These are phyloP conservation scores for Lerista edwardsae DNA, from an alignment of 2,797 vertebrate genomes.

Conservation along the genomic window DNA sequence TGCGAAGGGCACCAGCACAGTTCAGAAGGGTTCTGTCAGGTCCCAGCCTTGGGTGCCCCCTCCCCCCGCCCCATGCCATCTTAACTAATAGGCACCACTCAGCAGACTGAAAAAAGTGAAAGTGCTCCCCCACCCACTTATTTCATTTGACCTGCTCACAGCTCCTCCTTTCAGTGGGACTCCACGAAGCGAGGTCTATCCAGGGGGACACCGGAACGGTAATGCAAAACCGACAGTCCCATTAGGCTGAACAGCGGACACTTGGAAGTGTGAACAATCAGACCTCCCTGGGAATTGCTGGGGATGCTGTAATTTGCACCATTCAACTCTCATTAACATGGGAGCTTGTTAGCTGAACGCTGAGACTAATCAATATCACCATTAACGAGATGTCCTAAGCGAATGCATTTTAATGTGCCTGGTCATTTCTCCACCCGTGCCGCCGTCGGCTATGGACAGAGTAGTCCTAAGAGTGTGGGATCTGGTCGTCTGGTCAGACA, in stretches of 20 bases:
- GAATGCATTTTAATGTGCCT: slow-evolving; percentile 67
- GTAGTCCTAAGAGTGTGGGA: neutral
- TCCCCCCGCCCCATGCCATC: too few relatives aligned
- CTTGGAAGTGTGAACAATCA: neutral
- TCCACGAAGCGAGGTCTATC: too few relatives aligned
- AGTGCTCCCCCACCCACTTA: too few relatives aligned
- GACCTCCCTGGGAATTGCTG: neutral
- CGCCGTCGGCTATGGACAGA: neutral
- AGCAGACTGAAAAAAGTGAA: too few relatives aligned
- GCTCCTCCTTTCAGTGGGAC: too few relatives aligned
- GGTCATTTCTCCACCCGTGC: slow-evolving; percentile 48
- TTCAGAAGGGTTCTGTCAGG: too few relatives aligned
- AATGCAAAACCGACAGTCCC: neutral
- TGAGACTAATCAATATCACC: slow-evolving; percentile 78
- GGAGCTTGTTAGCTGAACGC: slow-evolving; percentile 73
- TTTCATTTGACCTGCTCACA: too few relatives aligned
- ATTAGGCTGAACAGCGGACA: neutral
- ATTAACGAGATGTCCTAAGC: slow-evolving; percentile 75
- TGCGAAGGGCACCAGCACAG: too few relatives aligned
- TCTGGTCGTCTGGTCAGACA: neutral
- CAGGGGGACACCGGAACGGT: too few relatives aligned
- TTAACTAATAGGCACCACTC: too few relatives aligned
- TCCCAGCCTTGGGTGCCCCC: too few relatives aligned
- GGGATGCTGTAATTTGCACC: slow-evolving; percentile 44
- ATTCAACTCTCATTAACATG: slow-evolving; percentile 66